These are phyloP conservation scores for Pseudomugil tenellus DNA, from an alignment of 2,797 vertebrate species.

Conservation along the genomic window DNA sequence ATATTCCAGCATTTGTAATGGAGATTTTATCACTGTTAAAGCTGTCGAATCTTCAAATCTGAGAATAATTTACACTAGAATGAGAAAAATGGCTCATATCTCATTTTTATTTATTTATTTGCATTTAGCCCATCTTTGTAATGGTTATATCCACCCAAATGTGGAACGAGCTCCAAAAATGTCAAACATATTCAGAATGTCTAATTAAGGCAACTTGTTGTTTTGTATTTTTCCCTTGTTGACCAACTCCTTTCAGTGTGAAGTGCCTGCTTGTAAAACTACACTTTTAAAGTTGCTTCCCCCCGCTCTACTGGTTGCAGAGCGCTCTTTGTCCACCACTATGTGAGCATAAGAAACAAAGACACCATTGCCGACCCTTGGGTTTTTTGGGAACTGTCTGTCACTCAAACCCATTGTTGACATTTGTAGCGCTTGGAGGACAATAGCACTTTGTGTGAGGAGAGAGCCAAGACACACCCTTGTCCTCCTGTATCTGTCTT, in stretches of 20 bases:
- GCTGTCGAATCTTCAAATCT: neutral
- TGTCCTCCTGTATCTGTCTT: constrained; percentile 46
- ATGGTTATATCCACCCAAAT: neutral
- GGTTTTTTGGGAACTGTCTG: constrained; percentile 74
- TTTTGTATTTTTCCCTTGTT: neutral
- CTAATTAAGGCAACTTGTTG: constrained; percentile 15
- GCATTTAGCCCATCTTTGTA: no score
- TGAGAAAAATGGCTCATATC: no score
- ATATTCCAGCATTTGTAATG: no score
- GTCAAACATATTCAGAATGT: neutral
- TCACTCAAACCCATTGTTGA: constrained; percentile 82
- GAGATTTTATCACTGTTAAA: neutral
- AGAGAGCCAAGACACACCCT: constrained; percentile 60
- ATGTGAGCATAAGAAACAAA: constrained; percentile 72
- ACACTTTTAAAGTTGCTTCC: constrained; percentile 57
- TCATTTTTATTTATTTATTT: no score
- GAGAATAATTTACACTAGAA: neutral
- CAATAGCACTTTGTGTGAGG: constrained; percentile 74
- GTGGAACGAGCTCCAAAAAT: constrained; percentile 10
- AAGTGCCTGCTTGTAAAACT: constrained; percentile 63
- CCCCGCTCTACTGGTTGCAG: constrained; percentile 55
- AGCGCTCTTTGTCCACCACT: constrained; percentile 73
- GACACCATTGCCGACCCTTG: constrained; percentile 68
- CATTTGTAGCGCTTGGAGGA: constrained; percentile 68
- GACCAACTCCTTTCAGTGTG: constrained; percentile 29